Conservation (phyloP, 2,797 vertebrate species). For the Gallinago stenura region DNA sequence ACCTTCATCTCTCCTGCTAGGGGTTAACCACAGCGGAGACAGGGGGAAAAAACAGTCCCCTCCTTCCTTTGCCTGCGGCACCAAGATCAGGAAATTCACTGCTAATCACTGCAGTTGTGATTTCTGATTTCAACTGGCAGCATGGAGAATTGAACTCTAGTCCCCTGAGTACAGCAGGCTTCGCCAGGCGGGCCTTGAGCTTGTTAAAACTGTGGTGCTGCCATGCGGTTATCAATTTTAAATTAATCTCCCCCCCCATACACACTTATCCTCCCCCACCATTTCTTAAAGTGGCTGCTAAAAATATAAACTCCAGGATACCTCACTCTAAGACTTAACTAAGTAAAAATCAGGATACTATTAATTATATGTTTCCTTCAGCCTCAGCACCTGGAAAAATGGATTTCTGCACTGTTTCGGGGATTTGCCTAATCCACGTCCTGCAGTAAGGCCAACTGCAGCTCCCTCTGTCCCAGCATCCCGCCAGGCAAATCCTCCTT, state of each 20-base stretch:
- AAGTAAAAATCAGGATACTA: constrained; percentile 66
- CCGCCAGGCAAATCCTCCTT: constrained; percentile 18
- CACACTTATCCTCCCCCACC: constrained; percentile 53
- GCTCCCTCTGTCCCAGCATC: constrained; percentile 4
- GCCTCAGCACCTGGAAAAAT: constrained; percentile 64
- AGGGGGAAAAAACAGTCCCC: constrained; percentile 1
- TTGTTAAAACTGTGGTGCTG: constrained; percentile 81
- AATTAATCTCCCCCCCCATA: constrained; percentile 78
- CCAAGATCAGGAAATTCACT: constrained; percentile 82
- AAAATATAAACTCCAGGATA: constrained; percentile 81
- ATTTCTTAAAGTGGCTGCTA: constrained; percentile 80
- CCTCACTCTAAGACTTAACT: constrained; percentile 76
- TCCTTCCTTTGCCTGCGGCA: constrained; percentile 72
- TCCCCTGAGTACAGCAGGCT: constrained; percentile 78
- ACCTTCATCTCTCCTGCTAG: constrained; percentile 15
- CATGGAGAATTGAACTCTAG: constrained; percentile 80
- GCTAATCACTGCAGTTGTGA: constrained; percentile 85
- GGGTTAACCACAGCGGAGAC: constrained; percentile 65
- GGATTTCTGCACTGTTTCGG: constrained; percentile 50
- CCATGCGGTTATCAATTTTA: constrained; percentile 81
- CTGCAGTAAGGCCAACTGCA: constrained; percentile 39
- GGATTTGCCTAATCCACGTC: constrained; percentile 57
- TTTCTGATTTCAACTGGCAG: constrained; percentile 86
- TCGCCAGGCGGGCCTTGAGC: constrained; percentile 79
- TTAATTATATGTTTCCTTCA: constrained; percentile 75